Evolutionary conservation across 2,888 invertebrate species (phyloP), one percentile per base, ranked within the genome.

Genomic region (Dasysyrphus albostriatus): DNA sequence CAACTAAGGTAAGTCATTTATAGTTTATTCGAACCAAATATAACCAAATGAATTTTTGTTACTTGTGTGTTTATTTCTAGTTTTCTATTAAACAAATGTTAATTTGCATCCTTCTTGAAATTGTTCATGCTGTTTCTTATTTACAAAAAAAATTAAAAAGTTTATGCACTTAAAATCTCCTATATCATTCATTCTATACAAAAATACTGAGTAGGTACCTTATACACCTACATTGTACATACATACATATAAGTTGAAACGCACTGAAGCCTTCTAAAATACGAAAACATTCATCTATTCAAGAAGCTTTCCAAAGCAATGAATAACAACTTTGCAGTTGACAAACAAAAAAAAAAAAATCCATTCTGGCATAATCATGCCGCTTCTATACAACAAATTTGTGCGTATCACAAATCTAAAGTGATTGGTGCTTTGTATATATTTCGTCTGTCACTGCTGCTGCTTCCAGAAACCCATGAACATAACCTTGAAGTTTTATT

Each of bases 401-500:
- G 74, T 87, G 83, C 83, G 87, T 87, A 79, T 79, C 77, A 75
- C 77, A 82, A 70, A 76, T 59, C 67, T 73, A 63, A 84, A 77
- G 56, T 77, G 85, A 77, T 82, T 59, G 75, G 75, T 76, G 49
- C 47, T 81, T 24, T 24, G 24, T 24, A 24, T 24, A 39, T 76
- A 65, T 72, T 76, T 81, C 67, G 56, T 10, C 65, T 82, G 78
- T 74, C 78, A 65, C 70, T 76, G 51, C 54, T 58, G 51, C 67
- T 70, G 77, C 82, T 51, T 58, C 65, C 34, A 83, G n/a, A 87
- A 61, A 61, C 51, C 87, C 87, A 79, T 87, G 87, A 87, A 83
- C 87, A 59, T 87, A 87, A 87, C 87, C 87, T 87, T 87, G 87
- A 87, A 72, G 65, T 56, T 87, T 83, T 87, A 81, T 87, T 84